A percentile compares a stretch with the other conserved stretches of the same genome.
Evolutionary conservation across 2,888 invertebrate genomes (phyloP).

Genomic region (Apoderus coryli): DNA sequence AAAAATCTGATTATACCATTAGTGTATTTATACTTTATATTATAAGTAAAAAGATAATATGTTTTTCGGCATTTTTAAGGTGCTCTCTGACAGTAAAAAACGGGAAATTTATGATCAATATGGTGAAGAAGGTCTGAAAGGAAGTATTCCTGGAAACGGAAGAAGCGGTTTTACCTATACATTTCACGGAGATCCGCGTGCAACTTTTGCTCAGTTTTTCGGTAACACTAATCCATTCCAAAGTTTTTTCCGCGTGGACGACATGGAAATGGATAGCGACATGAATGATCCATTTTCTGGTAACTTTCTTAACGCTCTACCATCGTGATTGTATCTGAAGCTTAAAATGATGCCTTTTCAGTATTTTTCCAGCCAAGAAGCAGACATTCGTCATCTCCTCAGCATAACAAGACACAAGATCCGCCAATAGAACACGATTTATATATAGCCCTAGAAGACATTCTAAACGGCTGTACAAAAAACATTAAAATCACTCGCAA

Average conservation of each 20-base stretch:
- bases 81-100: conserved; percentile 88
- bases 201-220: conserved; percentile 94
- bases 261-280: conserved; percentile 23
- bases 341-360: no score
- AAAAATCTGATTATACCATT: no score
- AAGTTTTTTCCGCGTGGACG: conserved; percentile 55
- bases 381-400: no score
- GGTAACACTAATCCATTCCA: conserved; percentile 86
- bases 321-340: no score
- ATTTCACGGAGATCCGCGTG: conserved; percentile 87
- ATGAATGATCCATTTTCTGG: conserved; percentile 7
- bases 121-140: conserved; percentile 84
- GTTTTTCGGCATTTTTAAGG: no score
- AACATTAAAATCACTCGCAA: conserved; percentile 94
- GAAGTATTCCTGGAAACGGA: conserved; percentile 41
- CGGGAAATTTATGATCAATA: conserved; percentile 82
- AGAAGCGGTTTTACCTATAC: conserved; percentile 50
- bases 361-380: no score
- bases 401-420: conserved; percentile 49
- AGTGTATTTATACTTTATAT: no score
- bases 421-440: conserved; percentile 81
- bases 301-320: no score
- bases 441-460: conserved; percentile 80
- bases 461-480: conserved; percentile 68
- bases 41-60: no score